Evolutionary conservation across 2,888 invertebrate species (phyloP).

Genomic region (Mythimna pallens): DNA sequence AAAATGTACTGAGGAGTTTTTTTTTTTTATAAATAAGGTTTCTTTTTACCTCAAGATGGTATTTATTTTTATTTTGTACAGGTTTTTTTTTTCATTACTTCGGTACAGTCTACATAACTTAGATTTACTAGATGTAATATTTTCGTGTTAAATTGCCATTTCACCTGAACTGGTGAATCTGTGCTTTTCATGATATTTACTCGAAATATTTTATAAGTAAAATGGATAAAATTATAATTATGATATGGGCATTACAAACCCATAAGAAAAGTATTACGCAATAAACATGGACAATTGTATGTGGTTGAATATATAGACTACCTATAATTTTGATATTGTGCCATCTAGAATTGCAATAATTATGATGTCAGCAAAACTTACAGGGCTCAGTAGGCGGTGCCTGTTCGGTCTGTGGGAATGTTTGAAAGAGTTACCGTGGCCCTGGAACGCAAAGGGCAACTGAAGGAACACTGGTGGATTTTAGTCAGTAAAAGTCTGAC

Average conservation of each 20-base stretch:
- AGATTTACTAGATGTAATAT: slow-evolving; percentile 6
- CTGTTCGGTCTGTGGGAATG: too few relatives aligned
- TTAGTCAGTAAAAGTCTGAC: too few relatives aligned
- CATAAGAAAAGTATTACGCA: neutral
- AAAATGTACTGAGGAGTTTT: neutral
- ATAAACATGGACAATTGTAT: neutral
- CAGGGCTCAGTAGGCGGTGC: too few relatives aligned
- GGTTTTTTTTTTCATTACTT: slow-evolving; percentile 6
- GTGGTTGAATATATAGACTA: neutral
- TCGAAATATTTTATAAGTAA: neutral
- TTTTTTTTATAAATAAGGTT: neutral
- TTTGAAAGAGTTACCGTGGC: too few relatives aligned
- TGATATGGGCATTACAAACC: slow-evolving; percentile 2
- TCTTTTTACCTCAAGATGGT: neutral
- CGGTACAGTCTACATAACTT: slow-evolving; percentile 9
- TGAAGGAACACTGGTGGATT: too few relatives aligned
- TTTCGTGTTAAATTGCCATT: neutral
- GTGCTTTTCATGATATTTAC: neutral
- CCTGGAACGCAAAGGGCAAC: too few relatives aligned
- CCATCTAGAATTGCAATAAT: slow-evolving; percentile 29
- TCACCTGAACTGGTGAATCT: neutral
- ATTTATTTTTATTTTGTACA: neutral
- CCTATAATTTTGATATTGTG: slow-evolving; percentile 16
- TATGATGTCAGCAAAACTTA: neutral
- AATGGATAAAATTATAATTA: slow-evolving; percentile 1